A percentile compares a stretch with the other conserved stretches of the same genome.
Conservation (phyloP, 2,797 vertebrate species). For the Poeciliopsis presidionis region DNA sequence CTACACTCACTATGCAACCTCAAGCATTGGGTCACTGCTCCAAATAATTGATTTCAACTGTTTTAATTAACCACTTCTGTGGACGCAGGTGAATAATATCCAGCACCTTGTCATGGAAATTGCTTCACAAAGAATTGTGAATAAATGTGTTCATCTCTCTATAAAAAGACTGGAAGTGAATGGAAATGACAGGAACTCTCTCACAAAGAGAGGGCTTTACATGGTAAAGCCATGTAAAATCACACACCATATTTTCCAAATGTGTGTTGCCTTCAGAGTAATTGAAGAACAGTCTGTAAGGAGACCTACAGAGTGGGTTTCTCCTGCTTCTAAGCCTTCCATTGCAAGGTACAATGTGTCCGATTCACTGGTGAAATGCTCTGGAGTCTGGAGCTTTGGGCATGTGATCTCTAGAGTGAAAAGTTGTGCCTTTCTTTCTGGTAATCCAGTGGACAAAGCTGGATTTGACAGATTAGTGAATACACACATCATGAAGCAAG, state of each 20-base stretch:
- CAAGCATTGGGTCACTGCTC: neutral
- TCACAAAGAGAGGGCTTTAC: neutral
- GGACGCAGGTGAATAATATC: neutral
- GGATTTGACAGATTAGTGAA: neutral
- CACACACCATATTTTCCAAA: neutral
- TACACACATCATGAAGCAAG: neutral
- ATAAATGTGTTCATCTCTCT: neutral
- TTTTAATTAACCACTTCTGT: neutral
- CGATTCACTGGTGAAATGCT: neutral
- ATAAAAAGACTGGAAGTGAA: neutral
- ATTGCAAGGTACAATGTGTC: neutral
- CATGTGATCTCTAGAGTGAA: neutral
- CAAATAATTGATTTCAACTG: neutral
- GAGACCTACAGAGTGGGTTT: neutral
- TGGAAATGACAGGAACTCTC: neutral
- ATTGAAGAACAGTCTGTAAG: neutral
- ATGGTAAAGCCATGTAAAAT: neutral
- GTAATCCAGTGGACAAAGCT: neutral
- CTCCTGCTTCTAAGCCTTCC: neutral
- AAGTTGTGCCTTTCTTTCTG: neutral
- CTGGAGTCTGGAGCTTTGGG: neutral
- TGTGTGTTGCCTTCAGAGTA: neutral
- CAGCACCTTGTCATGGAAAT: neutral
- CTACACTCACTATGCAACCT: neutral
- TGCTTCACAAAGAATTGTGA: neutral